Base-by-base conservation (phyloP, 2,888 invertebrate species). In the Pseudococcus viburni region DNA sequence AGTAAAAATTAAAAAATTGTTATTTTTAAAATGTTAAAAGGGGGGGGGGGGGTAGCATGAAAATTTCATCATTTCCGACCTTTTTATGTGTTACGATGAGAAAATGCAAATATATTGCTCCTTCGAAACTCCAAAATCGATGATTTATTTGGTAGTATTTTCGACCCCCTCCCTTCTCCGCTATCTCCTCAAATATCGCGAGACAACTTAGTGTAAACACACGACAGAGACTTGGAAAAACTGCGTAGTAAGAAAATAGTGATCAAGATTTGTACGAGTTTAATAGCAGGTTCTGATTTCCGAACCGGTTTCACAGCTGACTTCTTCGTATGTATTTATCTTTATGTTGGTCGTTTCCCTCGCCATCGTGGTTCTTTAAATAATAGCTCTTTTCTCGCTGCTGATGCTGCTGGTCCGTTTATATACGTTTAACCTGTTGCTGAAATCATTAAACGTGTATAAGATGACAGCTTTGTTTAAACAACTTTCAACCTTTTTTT, bases 371-470 rank as follows among this genome's bases (percentile, higher is more conserved):
- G 12, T 51, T 46, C 48, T 73, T 42, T 51, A 73, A 73, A 33
- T 86, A 68, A 77, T 73, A 22, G n/a, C 77, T 39, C 51, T 87
- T 87, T 39, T 33, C 26, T 33, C 26, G 26, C 48, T 17, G 3
- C 42, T 64, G 19, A 9, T n/a, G n/a, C 84, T 17, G 5, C n/a
- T 64, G 19, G 46, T 86, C 42, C 46, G 46, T 73, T 68, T 83
- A 83, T 42, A 42, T 42, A 42, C 80, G 19, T 83, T 73, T 86
- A 86, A 86, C 86, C 86, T 86, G 86, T 86, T 86, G 86, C 86
- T 86, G 86, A 86, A 86, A 86, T 86, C 73, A 86, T 86, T 86
- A 73, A 86, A 86, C 86, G 48, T 68, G 73, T 73, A 86, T 42
- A 33, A 33, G 26, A 42, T 39, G 80, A 83, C 73, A 73, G 86